A percentile compares a stretch with the other conserved stretches of the same genome.
These are phyloP conservation scores for Salvelinus sp. DNA, from an alignment of 2,113 vertebrate species.

Conservation along the genomic window DNA sequence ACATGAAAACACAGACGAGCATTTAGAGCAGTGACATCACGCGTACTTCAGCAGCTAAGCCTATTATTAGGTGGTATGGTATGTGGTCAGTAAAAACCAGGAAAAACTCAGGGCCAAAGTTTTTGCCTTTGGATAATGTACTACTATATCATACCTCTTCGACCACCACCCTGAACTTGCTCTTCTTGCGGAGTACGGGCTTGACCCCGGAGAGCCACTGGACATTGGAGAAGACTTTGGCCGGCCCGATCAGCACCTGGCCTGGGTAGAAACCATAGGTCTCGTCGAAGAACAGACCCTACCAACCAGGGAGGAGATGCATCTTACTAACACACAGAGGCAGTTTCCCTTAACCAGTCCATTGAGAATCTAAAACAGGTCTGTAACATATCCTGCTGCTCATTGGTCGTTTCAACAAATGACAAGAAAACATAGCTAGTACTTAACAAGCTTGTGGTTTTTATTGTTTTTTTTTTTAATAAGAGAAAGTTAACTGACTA, in stretches of 20 bases:
- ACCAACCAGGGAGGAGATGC: background rate
- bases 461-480: too few relatives aligned
- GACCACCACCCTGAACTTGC: conserved; percentile 97
- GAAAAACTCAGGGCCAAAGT: background rate
- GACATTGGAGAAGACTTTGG: conserved; percentile 95
- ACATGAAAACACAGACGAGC: background rate
- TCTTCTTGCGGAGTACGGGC: conserved; percentile 96
- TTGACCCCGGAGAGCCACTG: conserved; percentile 97
- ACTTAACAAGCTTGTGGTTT: too few relatives aligned
- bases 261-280: conserved; percentile 97
- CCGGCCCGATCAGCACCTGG: conserved; percentile 94
- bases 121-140: background rate
- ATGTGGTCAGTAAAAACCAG: background rate
- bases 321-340: background rate
- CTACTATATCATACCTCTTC: conserved; percentile 82
- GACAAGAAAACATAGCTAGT: too few relatives aligned
- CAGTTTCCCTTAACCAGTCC: background rate
- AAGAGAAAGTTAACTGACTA: too few relatives aligned
- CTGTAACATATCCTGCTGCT: background rate
- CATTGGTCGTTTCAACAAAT: background rate
- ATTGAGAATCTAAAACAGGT: too few relatives aligned
- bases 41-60: background rate
- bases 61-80: background rate
- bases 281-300: conserved; percentile 98
- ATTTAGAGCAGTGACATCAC: background rate